Base-by-base conservation (phyloP, 2,797 vertebrate genomes). In the Cetoscarus ocellatus region DNA sequence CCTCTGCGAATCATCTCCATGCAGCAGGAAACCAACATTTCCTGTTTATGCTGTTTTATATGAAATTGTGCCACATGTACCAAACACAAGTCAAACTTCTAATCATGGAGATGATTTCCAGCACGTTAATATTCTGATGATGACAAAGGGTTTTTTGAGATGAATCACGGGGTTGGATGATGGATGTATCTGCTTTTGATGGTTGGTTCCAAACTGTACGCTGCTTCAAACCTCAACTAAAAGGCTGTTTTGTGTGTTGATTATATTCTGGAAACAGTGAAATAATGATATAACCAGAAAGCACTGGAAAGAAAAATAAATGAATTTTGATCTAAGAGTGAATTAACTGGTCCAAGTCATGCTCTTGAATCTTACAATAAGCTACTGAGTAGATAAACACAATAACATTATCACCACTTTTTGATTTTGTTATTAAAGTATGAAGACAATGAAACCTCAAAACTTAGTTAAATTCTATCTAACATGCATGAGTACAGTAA, bases 1-100 rank as follows among this genome's bases (percentile, higher is more conserved):
- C 71, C 48, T 70, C 49, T 70, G 74, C 45, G 75, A 66, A 49
- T 86, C 67, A 70, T 76, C 45, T 78, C 51, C 62, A 75, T 74
- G 58, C 58, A 67, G 56, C 67, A 75, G 79, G 68, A 82, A 84
- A 80, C 64, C 54, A 59, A 64, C 35, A 59, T 48, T 83, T 89
- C 80, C 80, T 70, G 66, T 76, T 80, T 70, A 13, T 57, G 54
- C 50, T 54, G 53, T 59, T 59, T 57, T 45, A 76, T 73, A 58
- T 3, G 42, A 36, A 73, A 72, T 71, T 39, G 40, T 39, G 19
- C 62, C 62, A 70, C 68, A 51, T 69, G 27, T 39, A 38, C 61
- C 7, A 38, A 60, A 77, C 13, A 42, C 74, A 77, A 39, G 78
- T 74, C 81, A 78, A 69, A 50, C 58, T 3, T 65, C 44, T 34